phyloP scores from a whole-genome alignment of 2,888 invertebrate genomes.

The Tridacna crocea region DNA sequence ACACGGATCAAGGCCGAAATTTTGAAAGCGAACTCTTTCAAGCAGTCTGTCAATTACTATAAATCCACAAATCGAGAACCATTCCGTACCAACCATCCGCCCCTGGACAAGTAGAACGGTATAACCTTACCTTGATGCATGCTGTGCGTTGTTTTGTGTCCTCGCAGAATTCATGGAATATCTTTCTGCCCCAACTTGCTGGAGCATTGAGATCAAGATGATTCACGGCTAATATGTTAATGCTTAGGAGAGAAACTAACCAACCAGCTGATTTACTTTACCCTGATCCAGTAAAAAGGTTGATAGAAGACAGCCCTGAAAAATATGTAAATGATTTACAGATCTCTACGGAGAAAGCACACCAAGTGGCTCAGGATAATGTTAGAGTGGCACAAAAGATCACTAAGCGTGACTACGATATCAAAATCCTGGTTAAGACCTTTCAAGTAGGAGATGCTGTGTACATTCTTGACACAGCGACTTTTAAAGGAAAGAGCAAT shows the following conservation, averaged over 20 bases:
- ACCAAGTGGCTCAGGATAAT: constrained; percentile 6
- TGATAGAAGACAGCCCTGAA: background rate
- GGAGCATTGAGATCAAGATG: constrained; percentile 8
- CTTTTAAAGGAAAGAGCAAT: background rate
- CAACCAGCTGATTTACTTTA: constrained; percentile 27
- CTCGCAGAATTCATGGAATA: constrained; percentile 7
- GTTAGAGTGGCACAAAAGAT: background rate
- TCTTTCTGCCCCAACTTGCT: background rate
- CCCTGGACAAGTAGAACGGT: constrained; percentile 27
- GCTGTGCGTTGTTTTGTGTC: constrained; percentile 13
- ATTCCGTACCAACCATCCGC: constrained; percentile 29
- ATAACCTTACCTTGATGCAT: constrained; percentile 23
- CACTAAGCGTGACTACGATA: constrained; percentile 47
- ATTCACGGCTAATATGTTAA: constrained; percentile 9
- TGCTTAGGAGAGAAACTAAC: constrained; percentile 19
- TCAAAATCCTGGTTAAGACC: constrained; percentile 20
- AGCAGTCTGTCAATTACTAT: constrained; percentile 15
- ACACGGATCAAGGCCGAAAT: constrained; percentile 15
- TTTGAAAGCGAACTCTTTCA: constrained; percentile 22
- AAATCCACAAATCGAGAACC: constrained; percentile 38
- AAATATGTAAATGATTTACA: constrained; percentile 16
- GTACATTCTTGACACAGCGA: background rate
- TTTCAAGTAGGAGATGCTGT: constrained; percentile 38
- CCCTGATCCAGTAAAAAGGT: background rate
- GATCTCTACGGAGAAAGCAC: constrained; percentile 15